Evolutionary conservation across 2,888 invertebrate genomes (phyloP).

Genomic region (Spodoptera littoralis): DNA sequence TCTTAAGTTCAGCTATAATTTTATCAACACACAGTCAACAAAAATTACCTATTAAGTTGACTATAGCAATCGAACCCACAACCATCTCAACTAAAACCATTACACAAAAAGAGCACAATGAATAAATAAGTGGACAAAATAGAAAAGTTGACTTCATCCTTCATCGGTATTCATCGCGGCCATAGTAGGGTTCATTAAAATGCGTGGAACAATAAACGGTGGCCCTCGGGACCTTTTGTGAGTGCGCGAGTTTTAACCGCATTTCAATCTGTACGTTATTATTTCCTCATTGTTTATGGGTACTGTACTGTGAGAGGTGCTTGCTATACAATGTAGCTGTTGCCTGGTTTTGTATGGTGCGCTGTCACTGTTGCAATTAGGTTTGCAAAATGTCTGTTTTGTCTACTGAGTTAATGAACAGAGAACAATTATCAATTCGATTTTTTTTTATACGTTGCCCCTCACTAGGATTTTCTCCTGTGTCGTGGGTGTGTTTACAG

Average conservation of each 20-base stretch:
- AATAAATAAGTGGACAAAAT: constrained; percentile 59
- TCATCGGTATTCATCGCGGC: constrained; percentile 82
- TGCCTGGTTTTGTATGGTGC: constrained; percentile 7
- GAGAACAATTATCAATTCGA: too few species aligned
- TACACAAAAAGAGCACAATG: constrained; percentile 60
- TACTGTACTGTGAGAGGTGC: constrained; percentile 49
- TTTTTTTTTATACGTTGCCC: too few species aligned
- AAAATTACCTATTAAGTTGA: too few species aligned
- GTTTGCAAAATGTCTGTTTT: background rate
- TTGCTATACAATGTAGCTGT: constrained; percentile 37
- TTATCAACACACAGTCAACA: too few species aligned
- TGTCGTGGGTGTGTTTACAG: too few species aligned
- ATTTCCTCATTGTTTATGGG: constrained; percentile 72
- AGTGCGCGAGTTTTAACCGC: constrained; percentile 77
- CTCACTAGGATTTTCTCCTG: too few species aligned
- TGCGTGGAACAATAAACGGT: constrained; percentile 83
- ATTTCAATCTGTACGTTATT: constrained; percentile 82
- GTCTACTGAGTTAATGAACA: too few species aligned
- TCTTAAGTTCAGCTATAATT: too few species aligned
- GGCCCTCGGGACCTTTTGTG: constrained; percentile 79
- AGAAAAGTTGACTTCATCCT: constrained; percentile 62
- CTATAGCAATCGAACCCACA: too few species aligned
- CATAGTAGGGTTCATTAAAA: constrained; percentile 83
- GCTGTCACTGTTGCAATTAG: background rate
- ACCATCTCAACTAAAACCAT: constrained; percentile 11